Evolutionary conservation across 2,113 vertebrate species (phyloP).

Genomic region (Pelvicachromis taeniatus): DNA sequence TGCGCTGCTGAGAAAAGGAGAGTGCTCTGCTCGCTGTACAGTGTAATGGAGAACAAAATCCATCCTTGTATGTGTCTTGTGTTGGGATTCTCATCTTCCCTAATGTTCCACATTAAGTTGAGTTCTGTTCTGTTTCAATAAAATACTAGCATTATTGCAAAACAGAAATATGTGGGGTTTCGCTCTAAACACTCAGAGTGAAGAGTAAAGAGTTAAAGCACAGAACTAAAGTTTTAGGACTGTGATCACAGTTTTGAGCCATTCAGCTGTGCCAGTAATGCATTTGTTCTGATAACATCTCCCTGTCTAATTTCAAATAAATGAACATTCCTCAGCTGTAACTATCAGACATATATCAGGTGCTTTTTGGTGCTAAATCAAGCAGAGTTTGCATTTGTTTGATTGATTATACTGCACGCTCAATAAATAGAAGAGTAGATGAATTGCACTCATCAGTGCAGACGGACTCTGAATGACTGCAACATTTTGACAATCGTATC

Average conservation of each 20-base stretch:
- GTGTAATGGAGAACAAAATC: neutral
- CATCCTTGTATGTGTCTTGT: too few relatives aligned
- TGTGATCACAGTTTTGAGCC: neutral
- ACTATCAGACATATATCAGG: neutral
- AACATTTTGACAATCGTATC: too few relatives aligned
- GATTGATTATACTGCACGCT: neutral
- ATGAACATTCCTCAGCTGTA: neutral
- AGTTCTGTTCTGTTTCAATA: neutral
- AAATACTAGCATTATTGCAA: neutral
- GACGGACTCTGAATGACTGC: neutral
- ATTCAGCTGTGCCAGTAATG: neutral
- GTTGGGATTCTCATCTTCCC: too few relatives aligned
- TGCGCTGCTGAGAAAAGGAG: neutral
- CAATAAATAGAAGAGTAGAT: neutral
- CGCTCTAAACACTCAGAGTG: neutral
- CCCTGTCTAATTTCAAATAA: neutral
- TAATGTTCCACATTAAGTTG: neutral
- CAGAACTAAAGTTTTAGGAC: neutral
- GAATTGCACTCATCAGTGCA: neutral
- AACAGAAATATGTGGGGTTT: neutral
- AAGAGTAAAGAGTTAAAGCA: neutral
- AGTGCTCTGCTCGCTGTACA: neutral
- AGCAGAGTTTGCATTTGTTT: neutral
- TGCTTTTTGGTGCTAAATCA: neutral
- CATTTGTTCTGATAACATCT: neutral